These are phyloP conservation scores for Nanorana parkeri DNA, from an alignment of 2,113 vertebrate genomes.

Conservation along the genomic window DNA sequence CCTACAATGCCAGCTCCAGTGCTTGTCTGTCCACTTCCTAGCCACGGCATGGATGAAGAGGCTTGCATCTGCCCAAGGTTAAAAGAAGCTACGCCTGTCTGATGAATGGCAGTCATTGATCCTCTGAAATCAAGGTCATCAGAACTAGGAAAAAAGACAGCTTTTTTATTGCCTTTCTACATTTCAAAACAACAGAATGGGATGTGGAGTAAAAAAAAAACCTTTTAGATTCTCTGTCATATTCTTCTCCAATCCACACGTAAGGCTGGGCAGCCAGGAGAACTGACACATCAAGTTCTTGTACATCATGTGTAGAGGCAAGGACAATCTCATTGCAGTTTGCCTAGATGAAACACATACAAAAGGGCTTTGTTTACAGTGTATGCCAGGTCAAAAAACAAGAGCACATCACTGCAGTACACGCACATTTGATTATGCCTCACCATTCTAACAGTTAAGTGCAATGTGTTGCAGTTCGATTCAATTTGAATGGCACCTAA, in stretches of 20 bases:
- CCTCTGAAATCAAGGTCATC: constrained; percentile 93
- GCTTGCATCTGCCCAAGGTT: constrained; percentile 81
- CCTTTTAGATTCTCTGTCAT: constrained; percentile 96
- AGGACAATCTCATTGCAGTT: constrained; percentile 93
- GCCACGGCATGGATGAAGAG: constrained; percentile 92
- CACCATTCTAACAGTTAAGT: too few species aligned
- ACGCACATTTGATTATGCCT: too few species aligned
- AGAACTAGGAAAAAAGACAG: constrained; percentile 75
- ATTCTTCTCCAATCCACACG: constrained; percentile 97
- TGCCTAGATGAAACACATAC: constrained; percentile 71
- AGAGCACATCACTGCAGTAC: neutral
- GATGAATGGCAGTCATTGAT: constrained; percentile 89
- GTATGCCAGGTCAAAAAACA: constrained; percentile 46
- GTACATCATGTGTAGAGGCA: constrained; percentile 96
- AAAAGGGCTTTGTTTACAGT: neutral
- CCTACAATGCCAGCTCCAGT: constrained; percentile 94
- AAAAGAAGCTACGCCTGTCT: constrained; percentile 78
- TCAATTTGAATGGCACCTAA: too few species aligned
- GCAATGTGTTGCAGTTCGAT: too few species aligned
- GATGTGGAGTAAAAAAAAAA: constrained; percentile 58
- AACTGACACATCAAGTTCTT: constrained; percentile 93
- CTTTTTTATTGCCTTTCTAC: neutral
- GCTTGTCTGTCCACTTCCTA: constrained; percentile 95
- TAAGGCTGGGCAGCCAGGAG: constrained; percentile 90
- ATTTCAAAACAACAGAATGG: neutral